These are phyloP conservation scores for Myiotriccus ornatus DNA, from an alignment of 2,797 vertebrate genomes.

Conservation along the genomic window DNA sequence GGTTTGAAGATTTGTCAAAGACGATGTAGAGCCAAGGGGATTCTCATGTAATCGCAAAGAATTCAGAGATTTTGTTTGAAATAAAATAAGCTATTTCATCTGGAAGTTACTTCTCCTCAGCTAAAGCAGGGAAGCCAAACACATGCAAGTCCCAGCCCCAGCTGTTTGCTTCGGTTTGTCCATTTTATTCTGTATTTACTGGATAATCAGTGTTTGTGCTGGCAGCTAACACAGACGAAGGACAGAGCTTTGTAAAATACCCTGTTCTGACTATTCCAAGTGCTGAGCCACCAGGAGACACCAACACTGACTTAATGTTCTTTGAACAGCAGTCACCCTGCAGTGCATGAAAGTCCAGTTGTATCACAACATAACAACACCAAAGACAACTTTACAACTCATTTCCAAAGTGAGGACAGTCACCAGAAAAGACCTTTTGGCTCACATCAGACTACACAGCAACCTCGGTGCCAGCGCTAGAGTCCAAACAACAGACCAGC, in stretches of 20 bases:
- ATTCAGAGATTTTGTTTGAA: neutral
- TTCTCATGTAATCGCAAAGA: neutral
- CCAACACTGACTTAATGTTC: accelerated
- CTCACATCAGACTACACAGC: accelerated
- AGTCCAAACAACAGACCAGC: neutral
- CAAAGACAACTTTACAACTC: neutral
- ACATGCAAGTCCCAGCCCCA: neutral
- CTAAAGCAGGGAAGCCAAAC: neutral
- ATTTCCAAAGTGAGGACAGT: neutral
- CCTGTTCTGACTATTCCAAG: neutral
- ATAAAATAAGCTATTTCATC: neutral
- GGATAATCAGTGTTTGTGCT: neutral
- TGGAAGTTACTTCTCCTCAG: neutral
- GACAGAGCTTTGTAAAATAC: neutral
- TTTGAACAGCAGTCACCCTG: neutral
- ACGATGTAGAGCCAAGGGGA: neutral
- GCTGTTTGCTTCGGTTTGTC: neutral
- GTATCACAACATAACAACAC: neutral
- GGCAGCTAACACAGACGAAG: neutral
- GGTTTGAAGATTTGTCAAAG: neutral
- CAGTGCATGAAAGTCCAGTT: neutral
- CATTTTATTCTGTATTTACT: neutral
- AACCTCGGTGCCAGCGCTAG: accelerated
- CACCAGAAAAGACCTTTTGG: neutral
- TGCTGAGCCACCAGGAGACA: neutral